A percentile compares a stretch with the other conserved stretches of the same genome.
phyloP scores from a whole-genome alignment of 2,797 vertebrate species.

The Bovichtus variegatus region DNA sequence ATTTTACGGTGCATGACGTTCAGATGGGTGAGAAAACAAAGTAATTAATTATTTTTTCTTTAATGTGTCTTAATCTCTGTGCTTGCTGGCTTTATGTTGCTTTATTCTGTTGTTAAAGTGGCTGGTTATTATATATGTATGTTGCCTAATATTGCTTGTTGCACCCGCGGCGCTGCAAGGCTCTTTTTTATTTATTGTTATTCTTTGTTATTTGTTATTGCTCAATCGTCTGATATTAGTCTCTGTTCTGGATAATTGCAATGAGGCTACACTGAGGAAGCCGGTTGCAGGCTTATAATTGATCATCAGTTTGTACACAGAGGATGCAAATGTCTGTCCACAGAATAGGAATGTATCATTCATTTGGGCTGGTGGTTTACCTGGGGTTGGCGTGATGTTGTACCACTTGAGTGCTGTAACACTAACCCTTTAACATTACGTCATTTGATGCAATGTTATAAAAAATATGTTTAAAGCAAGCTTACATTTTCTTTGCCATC shows the following conservation, averaged over 20 bases:
- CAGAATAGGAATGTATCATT: background rate
- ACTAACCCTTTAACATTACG: too few relatives aligned
- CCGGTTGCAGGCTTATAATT: background rate
- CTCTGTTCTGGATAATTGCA: background rate
- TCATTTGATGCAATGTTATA: background rate
- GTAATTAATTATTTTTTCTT: background rate
- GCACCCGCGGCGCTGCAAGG: background rate
- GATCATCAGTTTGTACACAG: background rate
- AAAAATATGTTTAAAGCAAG: background rate
- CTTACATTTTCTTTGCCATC: background rate
- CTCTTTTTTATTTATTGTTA: background rate
- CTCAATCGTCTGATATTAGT: background rate
- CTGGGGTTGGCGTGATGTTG: background rate
- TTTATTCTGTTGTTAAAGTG: background rate
- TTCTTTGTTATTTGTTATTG: background rate
- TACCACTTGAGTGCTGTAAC: too few relatives aligned
- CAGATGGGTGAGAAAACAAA: background rate
- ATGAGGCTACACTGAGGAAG: background rate
- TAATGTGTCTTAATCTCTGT: background rate
- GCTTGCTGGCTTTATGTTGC: background rate
- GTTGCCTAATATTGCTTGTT: background rate
- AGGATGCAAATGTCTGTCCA: background rate
- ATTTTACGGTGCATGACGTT: background rate
- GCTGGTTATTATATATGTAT: background rate
- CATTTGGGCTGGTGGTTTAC: background rate